phyloP scores from a whole-genome alignment of 2,888 invertebrate genomes.

The Hoplodrina blanda region DNA sequence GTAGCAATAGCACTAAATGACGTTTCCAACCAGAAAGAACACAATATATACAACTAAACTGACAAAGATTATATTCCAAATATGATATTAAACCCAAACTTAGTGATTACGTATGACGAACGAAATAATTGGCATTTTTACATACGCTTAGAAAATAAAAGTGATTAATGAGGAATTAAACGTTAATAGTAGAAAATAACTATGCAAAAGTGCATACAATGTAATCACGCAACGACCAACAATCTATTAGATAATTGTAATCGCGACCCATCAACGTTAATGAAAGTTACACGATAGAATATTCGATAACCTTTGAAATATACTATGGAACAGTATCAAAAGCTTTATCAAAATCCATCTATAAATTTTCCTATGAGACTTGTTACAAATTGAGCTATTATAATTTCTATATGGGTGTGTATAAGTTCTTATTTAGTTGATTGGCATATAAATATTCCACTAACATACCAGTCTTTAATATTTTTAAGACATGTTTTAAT shows the following conservation, averaged over 20 bases:
- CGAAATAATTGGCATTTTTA: constrained; percentile 26
- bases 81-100: constrained; percentile 21
- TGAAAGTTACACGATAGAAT: background rate
- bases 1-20: background rate
- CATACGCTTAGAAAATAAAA: constrained; percentile 45
- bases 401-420: background rate
- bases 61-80: constrained; percentile 1
- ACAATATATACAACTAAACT: background rate
- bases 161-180: constrained; percentile 44
- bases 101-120: constrained; percentile 21
- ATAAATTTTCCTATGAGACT: background rate
- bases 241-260: constrained; percentile 48
- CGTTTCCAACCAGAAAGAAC: background rate
- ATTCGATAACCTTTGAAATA: constrained; percentile 7
- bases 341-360: constrained; percentile 10
- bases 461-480: background rate
- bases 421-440: background rate
- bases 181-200: constrained; percentile 52
- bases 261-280: constrained; percentile 16
- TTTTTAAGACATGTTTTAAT: constrained; percentile 7
- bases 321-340: constrained; percentile 10
- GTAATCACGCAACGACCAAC: constrained; percentile 53
- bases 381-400: background rate
- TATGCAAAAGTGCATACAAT: constrained; percentile 33
- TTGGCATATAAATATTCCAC: background rate